Evolutionary conservation across 2,797 vertebrate species (phyloP).

Genomic region (Myotis daubentonii): DNA sequence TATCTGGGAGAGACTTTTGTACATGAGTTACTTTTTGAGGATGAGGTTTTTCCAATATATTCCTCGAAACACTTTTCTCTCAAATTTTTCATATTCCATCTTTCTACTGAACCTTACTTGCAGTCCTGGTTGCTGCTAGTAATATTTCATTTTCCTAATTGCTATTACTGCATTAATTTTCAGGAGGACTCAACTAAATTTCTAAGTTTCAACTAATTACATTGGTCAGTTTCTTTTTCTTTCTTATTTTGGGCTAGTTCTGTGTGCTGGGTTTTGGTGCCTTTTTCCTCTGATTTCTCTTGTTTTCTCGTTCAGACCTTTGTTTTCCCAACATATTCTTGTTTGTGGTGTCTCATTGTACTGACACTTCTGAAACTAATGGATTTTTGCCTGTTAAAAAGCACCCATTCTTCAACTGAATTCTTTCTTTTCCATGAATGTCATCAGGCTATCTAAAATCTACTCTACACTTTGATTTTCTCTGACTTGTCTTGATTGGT

Average conservation of each 20-base stretch:
- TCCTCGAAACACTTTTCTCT: neutral
- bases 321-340: neutral
- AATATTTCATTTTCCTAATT: constrained; percentile 16
- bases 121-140: neutral
- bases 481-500: neutral
- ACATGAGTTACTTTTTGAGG: neutral
- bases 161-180: neutral
- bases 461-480: neutral
- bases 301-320: neutral
- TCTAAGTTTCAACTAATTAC: neutral
- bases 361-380: constrained; percentile 16
- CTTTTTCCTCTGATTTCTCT: neutral
- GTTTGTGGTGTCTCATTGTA: neutral
- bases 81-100: neutral
- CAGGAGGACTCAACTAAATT: neutral
- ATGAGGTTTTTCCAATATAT: neutral
- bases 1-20: neutral
- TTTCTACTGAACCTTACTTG: neutral
- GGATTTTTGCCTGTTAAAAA: neutral
- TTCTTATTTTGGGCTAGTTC: constrained; percentile 1
- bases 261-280: neutral
- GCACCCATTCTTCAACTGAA: neutral
- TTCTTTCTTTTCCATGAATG: neutral
- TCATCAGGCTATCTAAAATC: neutral
- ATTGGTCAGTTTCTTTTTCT: constrained; percentile 4